A percentile compares a stretch with the other conserved stretches of the same genome.
Conservation (phyloP, 2,888 invertebrate species). For the Agonopterix arenella region DNA sequence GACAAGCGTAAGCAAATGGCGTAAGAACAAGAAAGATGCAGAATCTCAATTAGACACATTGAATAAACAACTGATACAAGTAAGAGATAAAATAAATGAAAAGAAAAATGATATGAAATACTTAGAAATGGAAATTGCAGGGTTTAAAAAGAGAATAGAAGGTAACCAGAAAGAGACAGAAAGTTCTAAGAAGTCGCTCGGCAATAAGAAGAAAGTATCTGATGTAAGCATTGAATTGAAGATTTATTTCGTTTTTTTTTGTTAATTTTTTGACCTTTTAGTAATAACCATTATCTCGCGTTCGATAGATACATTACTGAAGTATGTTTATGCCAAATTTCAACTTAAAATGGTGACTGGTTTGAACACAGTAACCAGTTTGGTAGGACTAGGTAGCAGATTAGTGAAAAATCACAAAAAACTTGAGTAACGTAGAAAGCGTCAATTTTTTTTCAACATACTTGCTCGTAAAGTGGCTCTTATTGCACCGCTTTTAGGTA, state of each 20-base stretch:
- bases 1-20: conserved; percentile 45
- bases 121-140: conserved; percentile 41
- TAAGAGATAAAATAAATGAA: conserved; percentile 37
- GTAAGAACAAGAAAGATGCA: conserved; percentile 50
- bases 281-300: no score
- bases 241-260: background rate
- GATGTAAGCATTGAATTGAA: conserved; percentile 34
- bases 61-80: conserved; percentile 37
- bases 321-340: no score
- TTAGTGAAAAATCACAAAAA: no score
- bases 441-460: no score
- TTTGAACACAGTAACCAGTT: no score
- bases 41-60: conserved; percentile 42
- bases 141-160: conserved; percentile 39
- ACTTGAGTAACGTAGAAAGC: no score
- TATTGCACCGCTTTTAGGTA: no score
- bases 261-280: background rate
- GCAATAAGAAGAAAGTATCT: conserved; percentile 34
- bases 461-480: no score
- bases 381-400: no score
- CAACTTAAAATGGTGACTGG: no score
- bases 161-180: conserved; percentile 33
- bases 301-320: no score
- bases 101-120: conserved; percentile 48
- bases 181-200: conserved; percentile 24